Evolutionary conservation across 2,797 vertebrate genomes (phyloP).

Genomic region (Acropternis orthonyx): DNA sequence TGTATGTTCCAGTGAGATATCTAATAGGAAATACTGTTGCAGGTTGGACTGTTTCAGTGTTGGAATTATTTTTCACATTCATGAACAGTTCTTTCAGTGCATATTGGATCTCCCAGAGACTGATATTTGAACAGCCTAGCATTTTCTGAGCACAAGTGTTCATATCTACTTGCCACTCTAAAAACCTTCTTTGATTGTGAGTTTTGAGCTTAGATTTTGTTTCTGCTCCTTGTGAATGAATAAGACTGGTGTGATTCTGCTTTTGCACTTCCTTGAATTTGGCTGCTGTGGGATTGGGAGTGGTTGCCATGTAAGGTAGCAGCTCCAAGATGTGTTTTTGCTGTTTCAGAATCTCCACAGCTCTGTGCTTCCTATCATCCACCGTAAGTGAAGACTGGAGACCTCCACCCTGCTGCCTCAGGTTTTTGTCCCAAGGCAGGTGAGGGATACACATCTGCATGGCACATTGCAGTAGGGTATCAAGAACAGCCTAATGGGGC

Average conservation of each 20-base stretch:
- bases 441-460: not conserved
- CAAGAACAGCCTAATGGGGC: not conserved
- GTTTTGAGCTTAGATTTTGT: not conserved
- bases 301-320: not conserved
- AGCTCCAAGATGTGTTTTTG: accelerated
- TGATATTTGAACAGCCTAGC: not conserved
- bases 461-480: not conserved
- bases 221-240: not conserved
- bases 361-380: not conserved
- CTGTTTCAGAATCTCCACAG: not conserved
- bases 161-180: not conserved
- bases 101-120: not conserved
- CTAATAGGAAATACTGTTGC: not conserved
- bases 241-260: not conserved
- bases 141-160: not conserved
- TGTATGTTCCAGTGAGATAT: not conserved
- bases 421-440: not conserved
- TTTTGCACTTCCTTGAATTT: not conserved
- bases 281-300: not conserved
- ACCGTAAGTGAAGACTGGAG: not conserved
- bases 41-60: not conserved
- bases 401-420: not conserved
- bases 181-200: not conserved
- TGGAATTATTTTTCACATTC: conserved; percentile 5
- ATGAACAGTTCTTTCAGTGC: not conserved